Evolutionary conservation across 2,888 invertebrate genomes (phyloP).

Genomic region (Embidobia sp.): DNA sequence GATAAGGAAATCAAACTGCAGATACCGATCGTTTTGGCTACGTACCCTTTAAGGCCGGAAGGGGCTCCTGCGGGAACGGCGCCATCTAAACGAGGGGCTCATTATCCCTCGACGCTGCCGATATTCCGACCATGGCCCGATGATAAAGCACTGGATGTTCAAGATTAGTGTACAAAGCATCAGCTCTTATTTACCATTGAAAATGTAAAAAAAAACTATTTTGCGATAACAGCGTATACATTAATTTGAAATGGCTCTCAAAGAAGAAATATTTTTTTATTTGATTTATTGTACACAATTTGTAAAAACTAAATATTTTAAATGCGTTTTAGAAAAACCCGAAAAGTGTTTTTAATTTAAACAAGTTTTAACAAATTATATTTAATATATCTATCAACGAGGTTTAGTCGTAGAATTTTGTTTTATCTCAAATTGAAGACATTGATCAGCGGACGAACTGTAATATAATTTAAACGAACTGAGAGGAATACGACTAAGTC

Average conservation of each 20-base stretch:
- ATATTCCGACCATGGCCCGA: slow-evolving; percentile 95
- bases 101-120: slow-evolving; percentile 95
- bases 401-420: no score
- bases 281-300: no score
- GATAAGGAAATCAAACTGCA: slow-evolving; percentile 96
- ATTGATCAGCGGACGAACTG: neutral
- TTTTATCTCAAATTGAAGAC: neutral
- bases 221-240: no score
- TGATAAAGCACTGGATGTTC: slow-evolving; percentile 84
- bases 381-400: no score
- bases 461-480: slow-evolving; percentile 2
- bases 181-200: neutral
- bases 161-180: slow-evolving; percentile 71
- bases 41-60: slow-evolving; percentile 90
- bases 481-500: slow-evolving; percentile 32
- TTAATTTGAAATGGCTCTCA: no score
- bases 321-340: no score
- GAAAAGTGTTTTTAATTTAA: no score
- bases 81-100: slow-evolving; percentile 90
- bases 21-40: slow-evolving; percentile 94
- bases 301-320: no score
- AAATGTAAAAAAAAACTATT: slow-evolving; percentile 25
- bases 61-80: slow-evolving; percentile 85
- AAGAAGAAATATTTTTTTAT: no score
- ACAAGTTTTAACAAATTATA: no score